These are phyloP conservation scores for Sander lucioperca DNA, from an alignment of 2,113 vertebrate species.

Conservation along the genomic window DNA sequence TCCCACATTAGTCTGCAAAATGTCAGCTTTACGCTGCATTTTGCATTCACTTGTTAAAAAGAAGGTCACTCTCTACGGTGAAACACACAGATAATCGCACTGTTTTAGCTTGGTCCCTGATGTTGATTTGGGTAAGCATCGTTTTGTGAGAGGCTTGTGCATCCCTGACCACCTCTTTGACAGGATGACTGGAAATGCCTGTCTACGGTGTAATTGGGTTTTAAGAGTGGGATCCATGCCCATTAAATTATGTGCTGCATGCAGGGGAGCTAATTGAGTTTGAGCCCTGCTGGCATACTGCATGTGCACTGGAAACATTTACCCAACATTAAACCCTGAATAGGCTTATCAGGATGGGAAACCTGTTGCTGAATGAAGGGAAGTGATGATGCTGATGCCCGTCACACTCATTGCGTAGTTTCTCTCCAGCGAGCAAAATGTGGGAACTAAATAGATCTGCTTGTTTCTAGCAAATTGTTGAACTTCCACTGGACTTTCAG, in stretches of 20 bases:
- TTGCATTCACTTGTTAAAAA: conserved; percentile 10
- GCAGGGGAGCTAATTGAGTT: conserved; percentile 79
- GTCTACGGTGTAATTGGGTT: conserved; percentile 80
- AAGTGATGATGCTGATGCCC: conserved; percentile 37
- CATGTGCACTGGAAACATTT: conserved; percentile 80
- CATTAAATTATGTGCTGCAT: conserved; percentile 78
- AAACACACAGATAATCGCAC: not conserved
- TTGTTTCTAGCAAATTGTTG: conserved; percentile 19
- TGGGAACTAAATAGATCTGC: not conserved
- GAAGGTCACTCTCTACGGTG: not conserved
- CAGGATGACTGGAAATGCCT: conserved; percentile 69
- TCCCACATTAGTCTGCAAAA: conserved; percentile 39
- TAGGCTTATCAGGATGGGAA: conserved; percentile 71
- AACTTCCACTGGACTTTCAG: conserved; percentile 15
- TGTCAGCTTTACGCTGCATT: conserved; percentile 31
- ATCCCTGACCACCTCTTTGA: conserved; percentile 61
- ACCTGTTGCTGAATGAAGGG: conserved; percentile 65
- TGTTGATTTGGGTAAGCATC: conserved; percentile 30
- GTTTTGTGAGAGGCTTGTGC: conserved; percentile 15
- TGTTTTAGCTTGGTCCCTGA: not conserved
- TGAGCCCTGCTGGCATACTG: conserved; percentile 78
- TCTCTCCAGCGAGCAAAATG: not conserved
- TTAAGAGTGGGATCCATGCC: conserved; percentile 74
- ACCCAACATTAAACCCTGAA: conserved; percentile 78
- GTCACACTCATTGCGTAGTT: not conserved